Percentiles rank a stretch among this genome's conserved stretches.
These are phyloP conservation scores for Orchestia grillus DNA, from an alignment of 1,140 invertebrate genomes.

Conservation along the genomic window DNA sequence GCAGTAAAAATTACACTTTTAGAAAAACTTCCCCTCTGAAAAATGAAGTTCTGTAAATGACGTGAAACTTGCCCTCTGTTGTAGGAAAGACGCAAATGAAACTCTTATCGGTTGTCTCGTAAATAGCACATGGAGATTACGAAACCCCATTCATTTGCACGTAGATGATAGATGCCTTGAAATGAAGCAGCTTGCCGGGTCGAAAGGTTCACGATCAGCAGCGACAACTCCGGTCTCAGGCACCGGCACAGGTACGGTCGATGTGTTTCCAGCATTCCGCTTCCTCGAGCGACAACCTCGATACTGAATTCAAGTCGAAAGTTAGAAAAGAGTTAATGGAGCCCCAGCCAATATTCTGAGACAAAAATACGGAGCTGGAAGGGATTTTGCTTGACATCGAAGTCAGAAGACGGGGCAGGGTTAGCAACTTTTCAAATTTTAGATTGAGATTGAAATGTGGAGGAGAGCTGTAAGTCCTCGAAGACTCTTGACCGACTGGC, in stretches of 20 bases:
- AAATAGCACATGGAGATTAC: too few species aligned
- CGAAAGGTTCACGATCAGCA: too few species aligned
- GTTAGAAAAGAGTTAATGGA: background rate
- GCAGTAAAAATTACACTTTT: too few species aligned
- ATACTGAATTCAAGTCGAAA: background rate
- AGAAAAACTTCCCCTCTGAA: too few species aligned
- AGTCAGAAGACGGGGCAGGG: background rate
- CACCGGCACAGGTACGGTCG: background rate
- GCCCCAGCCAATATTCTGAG: background rate
- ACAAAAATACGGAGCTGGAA: background rate
- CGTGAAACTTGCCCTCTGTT: too few species aligned
- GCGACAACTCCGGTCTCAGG: background rate
- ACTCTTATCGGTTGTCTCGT: too few species aligned
- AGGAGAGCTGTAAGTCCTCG: background rate
- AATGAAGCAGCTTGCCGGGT: too few species aligned
- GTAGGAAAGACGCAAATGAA: too few species aligned
- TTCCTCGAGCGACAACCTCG: background rate
- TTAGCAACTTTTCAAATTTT: background rate
- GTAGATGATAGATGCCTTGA: too few species aligned
- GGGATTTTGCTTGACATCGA: background rate
- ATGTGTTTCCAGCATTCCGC: background rate
- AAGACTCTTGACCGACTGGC: background rate
- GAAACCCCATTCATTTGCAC: too few species aligned
- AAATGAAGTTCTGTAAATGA: too few species aligned
- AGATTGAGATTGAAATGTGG: background rate